These are phyloP conservation scores for Dryobota labecula DNA, from an alignment of 2,888 invertebrate genomes.

Conservation along the genomic window DNA sequence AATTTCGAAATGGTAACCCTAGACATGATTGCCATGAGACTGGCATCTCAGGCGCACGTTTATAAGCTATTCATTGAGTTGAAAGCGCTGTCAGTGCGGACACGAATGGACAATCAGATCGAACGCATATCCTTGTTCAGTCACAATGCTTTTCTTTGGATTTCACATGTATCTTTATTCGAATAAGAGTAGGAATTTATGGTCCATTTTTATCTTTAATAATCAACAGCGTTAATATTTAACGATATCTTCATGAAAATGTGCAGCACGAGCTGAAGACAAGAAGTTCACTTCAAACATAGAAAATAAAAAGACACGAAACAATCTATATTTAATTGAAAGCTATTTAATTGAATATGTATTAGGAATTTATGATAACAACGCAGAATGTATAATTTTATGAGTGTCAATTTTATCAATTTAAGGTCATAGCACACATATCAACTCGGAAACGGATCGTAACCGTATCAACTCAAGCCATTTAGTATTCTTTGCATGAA, in stretches of 20 bases:
- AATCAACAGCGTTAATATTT: not conserved
- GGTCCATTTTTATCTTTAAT: not conserved
- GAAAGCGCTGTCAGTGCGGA: slow-evolving; percentile 75
- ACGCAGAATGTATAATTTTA: not conserved
- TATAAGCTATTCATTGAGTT: slow-evolving; percentile 84
- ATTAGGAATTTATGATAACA: too few relatives aligned
- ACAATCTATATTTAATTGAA: not conserved
- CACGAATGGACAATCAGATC: slow-evolving; percentile 74
- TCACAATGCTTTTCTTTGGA: slow-evolving; percentile 15
- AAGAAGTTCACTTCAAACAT: not conserved
- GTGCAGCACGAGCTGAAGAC: not conserved
- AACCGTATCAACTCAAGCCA: too few relatives aligned
- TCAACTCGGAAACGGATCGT: too few relatives aligned
- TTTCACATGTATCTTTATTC: not conserved
- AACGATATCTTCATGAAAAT: not conserved
- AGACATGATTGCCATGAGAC: slow-evolving; percentile 37
- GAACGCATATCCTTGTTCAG: slow-evolving; percentile 61
- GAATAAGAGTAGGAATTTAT: not conserved
- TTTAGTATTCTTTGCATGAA: too few relatives aligned
- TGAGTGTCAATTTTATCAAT: too few relatives aligned
- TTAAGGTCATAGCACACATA: too few relatives aligned
- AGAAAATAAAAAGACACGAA: not conserved
- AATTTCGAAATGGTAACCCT: slow-evolving; percentile 8
- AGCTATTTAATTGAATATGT: too few relatives aligned
- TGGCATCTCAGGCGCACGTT: slow-evolving; percentile 66